Base-by-base conservation (phyloP, 2,888 invertebrate species). In the Lasioglossum morio region DNA sequence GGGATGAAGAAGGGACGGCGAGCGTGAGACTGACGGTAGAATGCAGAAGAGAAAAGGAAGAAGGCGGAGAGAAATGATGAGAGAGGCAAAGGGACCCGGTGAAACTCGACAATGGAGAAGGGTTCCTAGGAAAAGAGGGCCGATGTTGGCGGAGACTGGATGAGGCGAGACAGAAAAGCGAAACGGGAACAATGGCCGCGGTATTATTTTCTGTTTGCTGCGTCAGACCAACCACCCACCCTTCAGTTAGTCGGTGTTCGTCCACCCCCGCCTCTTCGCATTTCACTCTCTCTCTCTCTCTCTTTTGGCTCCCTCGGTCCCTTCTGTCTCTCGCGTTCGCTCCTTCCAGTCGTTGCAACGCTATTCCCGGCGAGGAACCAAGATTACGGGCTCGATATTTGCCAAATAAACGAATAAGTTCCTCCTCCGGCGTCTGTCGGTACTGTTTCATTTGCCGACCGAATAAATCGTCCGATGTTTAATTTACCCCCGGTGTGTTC, bases 191-290 rank as follows among this genome's bases (percentile, higher is more conserved):
- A 93, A 94, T 94, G 92, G 91, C 84, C 82, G 86, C 88, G 88
- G 92, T 93, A 94, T 94, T 94, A 93, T 94, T 94, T 94, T 92
- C 92, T 91, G 91, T 93, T 94, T 93, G 92, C 93, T 91, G 92
- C 91, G 91, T 92, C 92, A 93, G 92, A 90, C 92, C 91, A 84
- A 86, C 87, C 86, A 79, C 78, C 88, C 86, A 48, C 82, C 40
- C 75, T 72, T 34, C 72, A 30, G 81, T 84, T 73, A 74, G 75
- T 53, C 83, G 53, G 75, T 76, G 53, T 74, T 88, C 84, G 80
- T 87, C 86, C 83, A 79, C 70, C 74, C 83, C 74, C 63, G 60
- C 77, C 12, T 34, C 27, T 79, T 57, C 72, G 37, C 63, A 66
- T 72, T 63, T 72, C 77, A 46, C 66, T 34, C 74, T 14, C 48